A percentile compares a stretch with the other conserved stretches of the same genome.
phyloP scores from a whole-genome alignment of 2,797 vertebrate species.

The Chaunax sp. region DNA sequence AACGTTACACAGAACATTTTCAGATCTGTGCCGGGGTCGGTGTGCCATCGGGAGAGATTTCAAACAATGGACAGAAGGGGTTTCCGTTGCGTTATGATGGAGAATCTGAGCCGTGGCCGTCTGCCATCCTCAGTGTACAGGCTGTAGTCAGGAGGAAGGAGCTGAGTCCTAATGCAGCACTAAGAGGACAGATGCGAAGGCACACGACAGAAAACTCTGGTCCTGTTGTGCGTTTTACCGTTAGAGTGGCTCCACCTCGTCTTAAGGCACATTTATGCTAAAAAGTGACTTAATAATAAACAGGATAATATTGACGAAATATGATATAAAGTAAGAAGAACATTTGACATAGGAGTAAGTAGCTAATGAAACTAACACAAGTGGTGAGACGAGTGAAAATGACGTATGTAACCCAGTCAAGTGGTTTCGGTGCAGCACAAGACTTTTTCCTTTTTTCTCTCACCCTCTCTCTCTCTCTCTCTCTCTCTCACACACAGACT shows the following conservation, averaged over 20 bases:
- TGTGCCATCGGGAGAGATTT: slow-evolving; percentile 63
- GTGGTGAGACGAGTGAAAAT: slow-evolving; percentile 20
- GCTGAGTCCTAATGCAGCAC: slow-evolving; percentile 32
- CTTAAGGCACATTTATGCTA: no score
- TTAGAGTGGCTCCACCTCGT: slow-evolving; percentile 24
- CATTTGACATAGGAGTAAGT: no score
- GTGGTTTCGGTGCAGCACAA: slow-evolving; percentile 36
- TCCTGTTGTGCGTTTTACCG: slow-evolving; percentile 34
- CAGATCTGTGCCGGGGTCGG: slow-evolving; percentile 47
- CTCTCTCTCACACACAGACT: not conserved
- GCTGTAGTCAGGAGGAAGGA: slow-evolving; percentile 59
- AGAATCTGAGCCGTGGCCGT: slow-evolving; percentile 65
- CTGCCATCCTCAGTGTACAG: slow-evolving; percentile 42
- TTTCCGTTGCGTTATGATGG: slow-evolving; percentile 72
- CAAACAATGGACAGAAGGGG: slow-evolving; percentile 72
- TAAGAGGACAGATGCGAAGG: slow-evolving; percentile 25
- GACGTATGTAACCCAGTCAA: slow-evolving; percentile 21
- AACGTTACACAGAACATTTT: slow-evolving; percentile 76
- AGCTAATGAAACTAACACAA: not conserved
- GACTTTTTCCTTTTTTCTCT: not conserved
- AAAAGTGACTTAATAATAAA: no score
- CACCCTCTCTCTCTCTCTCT: not conserved
- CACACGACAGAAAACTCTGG: slow-evolving; percentile 41
- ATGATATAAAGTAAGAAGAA: no score
- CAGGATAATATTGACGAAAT: no score